Evolutionary conservation across 1,140 invertebrate genomes (phyloP), one percentile per base, ranked within the genome.

Genomic region (Zeugodacus cucurbitae): DNA sequence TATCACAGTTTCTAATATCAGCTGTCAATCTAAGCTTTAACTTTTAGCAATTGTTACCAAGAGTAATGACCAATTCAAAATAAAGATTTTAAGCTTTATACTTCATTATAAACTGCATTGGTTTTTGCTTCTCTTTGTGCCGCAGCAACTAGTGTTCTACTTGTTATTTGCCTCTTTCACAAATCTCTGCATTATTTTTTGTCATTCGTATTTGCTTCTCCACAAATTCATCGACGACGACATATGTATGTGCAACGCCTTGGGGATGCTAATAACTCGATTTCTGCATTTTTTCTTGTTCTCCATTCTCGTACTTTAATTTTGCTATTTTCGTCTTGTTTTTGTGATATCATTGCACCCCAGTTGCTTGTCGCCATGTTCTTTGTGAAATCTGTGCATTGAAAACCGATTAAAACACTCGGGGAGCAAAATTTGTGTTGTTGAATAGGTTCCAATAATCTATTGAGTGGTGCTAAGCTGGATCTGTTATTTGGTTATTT

Each of bases 371-470:
- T 74, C 29, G 34, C 32, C 41, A 74, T 74, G 67, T 20, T 74
- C 20, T n/a, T 41, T 41, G 22, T 1, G 2, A 74, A 74, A 37
- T 41, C 67, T 5, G 67, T 74, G 67, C 32, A 74, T 74, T 41
- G 67, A 32, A 74, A 74, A 37, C 34, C 67, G 67, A 74, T 74
- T 37, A 74, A 74, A 74, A n/a, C 34, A 41, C 37, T 74, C 67
- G 20, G 14, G 17, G 67, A 37, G 67, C 32, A 41, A 34, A 17
- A 2, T 74, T 37, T 74, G 67, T n/a, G 32, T n/a, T 22, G 34
- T 41, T 41, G 32, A 37, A 32, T 41, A 22, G 22, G 5, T 37
- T 74, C 32, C 20, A 37, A 74, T 32, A 0, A 17, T 8, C 3
- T 22, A 32, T 37, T 74, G 37, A 74, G 22, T 41, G 34, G 29